Conservation (phyloP, 2,888 invertebrate species). For the Stenodera caucasica region DNA sequence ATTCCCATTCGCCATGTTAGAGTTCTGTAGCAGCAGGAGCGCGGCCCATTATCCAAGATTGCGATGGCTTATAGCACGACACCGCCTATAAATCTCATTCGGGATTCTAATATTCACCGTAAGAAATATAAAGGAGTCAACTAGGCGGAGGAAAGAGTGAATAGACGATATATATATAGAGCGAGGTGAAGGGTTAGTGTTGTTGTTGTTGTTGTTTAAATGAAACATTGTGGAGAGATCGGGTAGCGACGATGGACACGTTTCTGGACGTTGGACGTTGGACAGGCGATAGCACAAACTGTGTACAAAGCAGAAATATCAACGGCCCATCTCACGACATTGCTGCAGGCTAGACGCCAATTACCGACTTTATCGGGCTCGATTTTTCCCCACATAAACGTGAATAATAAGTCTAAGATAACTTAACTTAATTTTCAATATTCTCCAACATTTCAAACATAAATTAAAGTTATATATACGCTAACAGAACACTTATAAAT, state of each 20-base stretch:
- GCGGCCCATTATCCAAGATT: constrained; percentile 56
- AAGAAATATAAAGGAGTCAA: constrained; percentile 33
- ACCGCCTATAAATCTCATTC: constrained; percentile 54
- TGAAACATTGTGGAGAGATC: constrained; percentile 1
- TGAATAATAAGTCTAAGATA: constrained; percentile 6
- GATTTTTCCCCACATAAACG: neutral
- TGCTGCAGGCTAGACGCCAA: constrained; percentile 19
- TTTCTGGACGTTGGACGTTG: constrained; percentile 21
- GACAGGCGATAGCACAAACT: constrained; percentile 18
- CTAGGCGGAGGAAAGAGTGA: constrained; percentile 12
- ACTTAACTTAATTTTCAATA: constrained; percentile 8
- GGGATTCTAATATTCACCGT: constrained; percentile 53
- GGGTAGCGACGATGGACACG: constrained; percentile 28
- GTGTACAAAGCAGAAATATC: constrained; percentile 26
- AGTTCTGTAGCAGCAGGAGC: constrained; percentile 44
- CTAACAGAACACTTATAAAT: constrained; percentile 5
- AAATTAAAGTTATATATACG: neutral
- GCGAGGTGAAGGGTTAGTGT: constrained; percentile 20
- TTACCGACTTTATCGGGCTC: no score
- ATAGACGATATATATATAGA: constrained; percentile 15
- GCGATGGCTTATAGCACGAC: constrained; percentile 56
- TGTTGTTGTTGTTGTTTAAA: constrained; percentile 7
- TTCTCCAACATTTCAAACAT: neutral
- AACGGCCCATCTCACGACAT: constrained; percentile 27
- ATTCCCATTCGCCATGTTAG: constrained; percentile 55